Conservation (phyloP, 2,113 vertebrate genomes). For the Sceloporus tristichus region DNA sequence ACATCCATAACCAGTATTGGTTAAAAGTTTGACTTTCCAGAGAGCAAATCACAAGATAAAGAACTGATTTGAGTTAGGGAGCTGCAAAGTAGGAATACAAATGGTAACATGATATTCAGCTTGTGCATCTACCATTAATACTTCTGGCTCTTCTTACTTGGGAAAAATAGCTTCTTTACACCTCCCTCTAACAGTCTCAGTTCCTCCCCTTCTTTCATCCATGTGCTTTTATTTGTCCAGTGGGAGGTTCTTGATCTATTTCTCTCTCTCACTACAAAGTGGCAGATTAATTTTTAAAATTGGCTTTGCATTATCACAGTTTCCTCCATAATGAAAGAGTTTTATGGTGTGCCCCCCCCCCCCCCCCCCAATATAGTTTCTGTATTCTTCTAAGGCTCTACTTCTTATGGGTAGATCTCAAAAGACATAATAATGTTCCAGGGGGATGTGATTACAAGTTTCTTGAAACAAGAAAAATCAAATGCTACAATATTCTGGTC, state of each 20-base stretch:
- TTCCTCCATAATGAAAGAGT: not conserved
- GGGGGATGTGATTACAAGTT: not conserved
- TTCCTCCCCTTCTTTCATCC: not conserved
- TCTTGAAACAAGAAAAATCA: not conserved
- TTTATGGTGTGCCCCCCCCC: not conserved
- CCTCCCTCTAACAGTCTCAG: not conserved
- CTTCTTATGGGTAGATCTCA: not conserved
- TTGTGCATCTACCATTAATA: not conserved
- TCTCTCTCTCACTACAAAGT: not conserved
- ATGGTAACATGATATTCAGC: not conserved
- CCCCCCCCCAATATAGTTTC: not conserved
- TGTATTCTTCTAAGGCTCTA: not conserved
- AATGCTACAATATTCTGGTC: not conserved
- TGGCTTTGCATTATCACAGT: not conserved
- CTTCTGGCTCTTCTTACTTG: not conserved
- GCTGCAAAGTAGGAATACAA: not conserved
- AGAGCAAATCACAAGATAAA: not conserved
- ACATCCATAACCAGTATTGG: not conserved
- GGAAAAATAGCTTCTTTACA: not conserved
- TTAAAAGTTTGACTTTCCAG: not conserved
- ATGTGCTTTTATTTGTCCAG: not conserved
- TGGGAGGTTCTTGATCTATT: not conserved
- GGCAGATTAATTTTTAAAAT: not conserved
- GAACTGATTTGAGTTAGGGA: not conserved
- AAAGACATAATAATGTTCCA: not conserved